Evolutionary conservation across 53 echinoderm and acorn worm species (phyloP).

Genomic region (Actinopyga echinites): DNA sequence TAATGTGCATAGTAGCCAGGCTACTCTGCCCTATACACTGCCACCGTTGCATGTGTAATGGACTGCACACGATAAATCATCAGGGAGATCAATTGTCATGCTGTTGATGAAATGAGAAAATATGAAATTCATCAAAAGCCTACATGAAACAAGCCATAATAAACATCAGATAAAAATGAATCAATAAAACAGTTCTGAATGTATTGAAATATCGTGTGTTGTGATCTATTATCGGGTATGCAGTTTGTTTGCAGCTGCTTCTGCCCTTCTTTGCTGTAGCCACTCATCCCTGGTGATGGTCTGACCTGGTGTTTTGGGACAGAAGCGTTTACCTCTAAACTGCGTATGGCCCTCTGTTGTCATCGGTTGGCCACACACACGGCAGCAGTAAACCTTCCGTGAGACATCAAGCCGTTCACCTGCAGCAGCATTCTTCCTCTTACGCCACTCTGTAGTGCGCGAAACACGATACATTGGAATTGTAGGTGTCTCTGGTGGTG

Average conservation of each 20-base stretch:
- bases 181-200: too few species aligned
- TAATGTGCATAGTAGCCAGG: too few species aligned
- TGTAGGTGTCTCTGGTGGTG: not conserved
- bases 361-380: conserved; percentile 28
- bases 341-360: not conserved
- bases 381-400: conserved; percentile 20
- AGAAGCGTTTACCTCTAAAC: conserved; percentile 32
- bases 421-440: not conserved
- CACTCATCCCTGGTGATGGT: not conserved
- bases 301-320: conserved; percentile 17
- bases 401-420: not conserved
- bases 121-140: too few species aligned
- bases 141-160: too few species aligned
- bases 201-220: too few species aligned
- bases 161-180: too few species aligned
- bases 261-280: not conserved
- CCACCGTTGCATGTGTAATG: too few species aligned
- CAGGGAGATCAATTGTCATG: too few species aligned
- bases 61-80: too few species aligned
- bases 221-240: too few species aligned
- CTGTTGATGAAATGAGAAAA: too few species aligned
- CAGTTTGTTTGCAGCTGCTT: not conserved
- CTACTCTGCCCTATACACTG: too few species aligned
- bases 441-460: conserved; percentile 33
- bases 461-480: not conserved